phyloP scores from a whole-genome alignment of 2,113 vertebrate genomes.

The Tursiops truncatus region DNA sequence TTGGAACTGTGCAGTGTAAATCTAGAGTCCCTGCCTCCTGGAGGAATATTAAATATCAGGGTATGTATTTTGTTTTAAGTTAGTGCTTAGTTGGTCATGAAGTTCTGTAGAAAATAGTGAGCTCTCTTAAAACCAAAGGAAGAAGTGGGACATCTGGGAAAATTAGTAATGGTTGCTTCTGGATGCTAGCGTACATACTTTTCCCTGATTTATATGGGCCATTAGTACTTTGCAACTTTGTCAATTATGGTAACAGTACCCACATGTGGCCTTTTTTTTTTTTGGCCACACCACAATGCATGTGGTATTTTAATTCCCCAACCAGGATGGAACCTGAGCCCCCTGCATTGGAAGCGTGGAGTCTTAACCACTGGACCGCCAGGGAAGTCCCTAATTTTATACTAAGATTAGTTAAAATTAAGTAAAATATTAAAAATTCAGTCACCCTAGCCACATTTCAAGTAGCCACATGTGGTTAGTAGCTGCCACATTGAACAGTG shows the following conservation, averaged over 20 bases:
- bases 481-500: background rate
- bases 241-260: background rate
- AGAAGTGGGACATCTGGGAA: background rate
- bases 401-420: background rate
- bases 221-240: background rate
- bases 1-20: background rate
- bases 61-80: background rate
- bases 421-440: background rate
- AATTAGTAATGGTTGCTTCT: background rate
- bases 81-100: background rate
- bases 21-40: background rate
- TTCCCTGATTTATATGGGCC: background rate
- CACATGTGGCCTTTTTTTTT: background rate
- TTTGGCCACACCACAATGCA: background rate
- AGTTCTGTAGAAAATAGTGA: background rate
- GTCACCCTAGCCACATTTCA: background rate
- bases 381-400: background rate
- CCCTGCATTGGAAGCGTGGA: background rate
- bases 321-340: background rate
- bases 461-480: background rate
- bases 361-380: background rate
- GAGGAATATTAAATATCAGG: background rate
- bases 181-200: background rate
- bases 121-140: background rate
- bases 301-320: background rate